Conservation (phyloP, 1,140 invertebrate genomes). For the Hypothenemus hampei region DNA sequence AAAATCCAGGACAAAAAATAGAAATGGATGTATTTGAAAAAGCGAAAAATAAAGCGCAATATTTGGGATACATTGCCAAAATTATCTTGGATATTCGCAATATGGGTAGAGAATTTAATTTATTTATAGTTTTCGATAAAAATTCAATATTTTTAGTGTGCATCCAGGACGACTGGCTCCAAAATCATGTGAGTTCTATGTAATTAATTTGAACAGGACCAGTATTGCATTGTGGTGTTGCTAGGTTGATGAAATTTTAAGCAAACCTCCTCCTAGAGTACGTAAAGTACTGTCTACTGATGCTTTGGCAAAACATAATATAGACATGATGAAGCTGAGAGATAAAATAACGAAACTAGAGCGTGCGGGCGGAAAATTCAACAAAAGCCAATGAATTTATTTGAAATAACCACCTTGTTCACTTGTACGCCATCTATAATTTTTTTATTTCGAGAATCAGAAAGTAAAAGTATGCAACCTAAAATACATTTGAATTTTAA, state of each 20-base stretch:
- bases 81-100: background rate
- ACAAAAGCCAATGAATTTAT: too few relatives aligned
- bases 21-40: background rate
- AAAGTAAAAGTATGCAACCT: too few relatives aligned
- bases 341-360: too few relatives aligned
- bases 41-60: background rate
- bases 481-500: too few relatives aligned
- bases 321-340: slow-evolving; percentile 5
- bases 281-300: background rate
- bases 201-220: background rate
- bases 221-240: background rate
- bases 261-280: slow-evolving; percentile 1
- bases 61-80: slow-evolving; percentile 2
- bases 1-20: background rate
- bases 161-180: background rate
- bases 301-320: slow-evolving; percentile 3
- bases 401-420: too few relatives aligned
- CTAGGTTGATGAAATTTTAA: background rate
- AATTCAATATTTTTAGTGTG: background rate
- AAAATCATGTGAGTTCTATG: background rate
- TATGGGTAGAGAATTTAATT: background rate
- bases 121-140: background rate
- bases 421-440: too few relatives aligned
- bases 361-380: too few relatives aligned
- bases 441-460: too few relatives aligned